phyloP scores from a whole-genome alignment of 2,797 vertebrate genomes.

The Adrianichthys oophorus region DNA sequence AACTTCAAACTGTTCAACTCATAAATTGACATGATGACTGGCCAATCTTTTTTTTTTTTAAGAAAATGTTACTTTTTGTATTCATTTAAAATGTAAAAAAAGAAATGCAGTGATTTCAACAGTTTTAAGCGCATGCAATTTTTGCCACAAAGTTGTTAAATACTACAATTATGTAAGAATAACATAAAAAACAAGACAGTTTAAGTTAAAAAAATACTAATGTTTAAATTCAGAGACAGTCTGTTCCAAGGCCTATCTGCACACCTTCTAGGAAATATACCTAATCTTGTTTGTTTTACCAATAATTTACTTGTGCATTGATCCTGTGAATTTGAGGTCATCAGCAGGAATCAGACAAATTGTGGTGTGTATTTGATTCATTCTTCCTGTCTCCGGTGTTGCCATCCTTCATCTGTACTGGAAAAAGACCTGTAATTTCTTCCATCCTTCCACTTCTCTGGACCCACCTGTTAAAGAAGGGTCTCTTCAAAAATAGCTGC shows the following conservation, averaged over 20 bases:
- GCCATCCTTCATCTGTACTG: not conserved
- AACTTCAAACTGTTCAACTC: too few species aligned
- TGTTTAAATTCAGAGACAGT: not conserved
- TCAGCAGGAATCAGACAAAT: not conserved
- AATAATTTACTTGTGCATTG: conserved; percentile 30
- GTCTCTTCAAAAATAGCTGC: conserved; percentile 27
- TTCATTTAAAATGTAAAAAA: not conserved
- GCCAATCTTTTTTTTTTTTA: too few species aligned
- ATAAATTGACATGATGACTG: too few species aligned
- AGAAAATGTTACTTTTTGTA: too few species aligned
- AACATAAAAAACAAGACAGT: too few species aligned
- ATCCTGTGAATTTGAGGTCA: conserved; percentile 14
- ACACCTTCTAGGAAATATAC: conserved; percentile 60
- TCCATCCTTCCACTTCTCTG: conserved; percentile 1
- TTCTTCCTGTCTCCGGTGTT: not conserved
- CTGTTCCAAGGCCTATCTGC: conserved; percentile 43
- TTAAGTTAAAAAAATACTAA: too few species aligned
- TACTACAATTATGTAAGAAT: too few species aligned
- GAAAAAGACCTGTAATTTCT: conserved; percentile 3
- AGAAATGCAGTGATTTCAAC: conserved; percentile 17
- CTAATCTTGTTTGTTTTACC: conserved; percentile 59
- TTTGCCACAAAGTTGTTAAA: conserved; percentile 23
- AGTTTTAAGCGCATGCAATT: conserved; percentile 2
- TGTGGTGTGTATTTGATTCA: not conserved
- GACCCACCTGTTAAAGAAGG: conserved; percentile 15